Conservation (phyloP, 2,888 invertebrate species). For the Abscondita cerata region DNA sequence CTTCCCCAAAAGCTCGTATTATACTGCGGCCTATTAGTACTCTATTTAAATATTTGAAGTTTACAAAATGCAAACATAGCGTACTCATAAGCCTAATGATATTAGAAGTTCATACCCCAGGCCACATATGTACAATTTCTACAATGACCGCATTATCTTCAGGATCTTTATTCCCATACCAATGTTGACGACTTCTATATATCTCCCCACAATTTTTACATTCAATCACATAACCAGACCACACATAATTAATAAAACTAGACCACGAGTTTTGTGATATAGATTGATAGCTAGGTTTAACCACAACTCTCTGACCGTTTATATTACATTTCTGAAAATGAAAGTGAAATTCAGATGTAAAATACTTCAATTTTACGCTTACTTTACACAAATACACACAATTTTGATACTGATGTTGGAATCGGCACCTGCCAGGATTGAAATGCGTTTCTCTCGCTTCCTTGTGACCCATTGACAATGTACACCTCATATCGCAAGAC, state of each 20-base stretch:
- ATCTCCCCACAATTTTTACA: constrained; percentile 78
- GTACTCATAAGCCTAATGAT: constrained; percentile 43
- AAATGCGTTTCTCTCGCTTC: constrained; percentile 68
- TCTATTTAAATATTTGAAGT: constrained; percentile 26
- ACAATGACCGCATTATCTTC: constrained; percentile 71
- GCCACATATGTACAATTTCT: constrained; percentile 76
- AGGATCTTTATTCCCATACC: constrained; percentile 81
- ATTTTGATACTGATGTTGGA: constrained; percentile 79
- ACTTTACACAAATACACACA: constrained; percentile 69
- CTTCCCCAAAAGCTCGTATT: constrained; percentile 11
- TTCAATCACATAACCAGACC: constrained; percentile 80
- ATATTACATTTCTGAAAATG: constrained; percentile 53
- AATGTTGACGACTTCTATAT: constrained; percentile 75
- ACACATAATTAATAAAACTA: constrained; percentile 75
- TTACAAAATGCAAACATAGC: constrained; percentile 12
- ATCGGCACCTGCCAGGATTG: constrained; percentile 62
- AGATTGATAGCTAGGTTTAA: constrained; percentile 62
- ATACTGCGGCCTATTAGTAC: constrained; percentile 41
- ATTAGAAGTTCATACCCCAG: constrained; percentile 59
- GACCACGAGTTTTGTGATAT: constrained; percentile 66
- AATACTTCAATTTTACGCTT: too few species aligned
- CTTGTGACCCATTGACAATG: constrained; percentile 71
- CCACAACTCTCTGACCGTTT: constrained; percentile 62
- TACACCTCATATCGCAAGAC: constrained; percentile 71
- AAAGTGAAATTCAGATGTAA: too few species aligned